These are phyloP conservation scores for Plutella xylostella DNA, from an alignment of 2,888 invertebrate genomes.

Conservation along the genomic window DNA sequence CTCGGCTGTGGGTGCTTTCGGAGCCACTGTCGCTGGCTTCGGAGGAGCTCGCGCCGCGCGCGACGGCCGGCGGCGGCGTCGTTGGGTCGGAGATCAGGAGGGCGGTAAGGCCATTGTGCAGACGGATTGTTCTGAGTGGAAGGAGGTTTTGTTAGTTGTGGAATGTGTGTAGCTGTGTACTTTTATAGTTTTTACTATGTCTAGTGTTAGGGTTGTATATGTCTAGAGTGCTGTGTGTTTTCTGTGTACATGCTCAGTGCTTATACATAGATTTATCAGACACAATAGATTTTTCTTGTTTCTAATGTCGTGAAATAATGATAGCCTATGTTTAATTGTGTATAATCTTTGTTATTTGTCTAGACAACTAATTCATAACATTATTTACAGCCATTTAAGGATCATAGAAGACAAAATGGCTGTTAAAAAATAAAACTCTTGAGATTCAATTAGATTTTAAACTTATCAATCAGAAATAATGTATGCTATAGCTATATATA, in stretches of 20 bases:
- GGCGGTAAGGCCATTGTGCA: constrained; percentile 79
- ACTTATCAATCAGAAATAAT: no score
- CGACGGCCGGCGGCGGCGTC: constrained; percentile 29
- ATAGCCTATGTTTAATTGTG: no score
- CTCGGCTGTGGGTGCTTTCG: constrained; percentile 35
- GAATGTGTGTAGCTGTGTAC: no score
- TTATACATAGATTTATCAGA: not conserved
- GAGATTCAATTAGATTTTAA: no score
- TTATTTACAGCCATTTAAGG: no score
- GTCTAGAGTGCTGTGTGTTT: not conserved
- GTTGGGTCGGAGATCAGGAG: constrained; percentile 77
- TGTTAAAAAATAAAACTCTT: no score
- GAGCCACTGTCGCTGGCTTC: constrained; percentile 38
- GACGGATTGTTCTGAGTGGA: constrained; percentile 66
- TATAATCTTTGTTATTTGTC: no score
- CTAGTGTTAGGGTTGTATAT: not conserved
- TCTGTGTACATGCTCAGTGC: not conserved
- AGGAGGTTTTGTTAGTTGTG: not conserved
- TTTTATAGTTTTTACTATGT: no score
- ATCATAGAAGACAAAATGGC: no score
- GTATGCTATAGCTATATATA: no score
- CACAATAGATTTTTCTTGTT: not conserved
- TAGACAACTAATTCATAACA: no score
- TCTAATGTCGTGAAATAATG: not conserved
- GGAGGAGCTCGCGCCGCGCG: constrained; percentile 34